phyloP scores from a whole-genome alignment of 2,113 vertebrate genomes.

The Halcyon malimbica region DNA sequence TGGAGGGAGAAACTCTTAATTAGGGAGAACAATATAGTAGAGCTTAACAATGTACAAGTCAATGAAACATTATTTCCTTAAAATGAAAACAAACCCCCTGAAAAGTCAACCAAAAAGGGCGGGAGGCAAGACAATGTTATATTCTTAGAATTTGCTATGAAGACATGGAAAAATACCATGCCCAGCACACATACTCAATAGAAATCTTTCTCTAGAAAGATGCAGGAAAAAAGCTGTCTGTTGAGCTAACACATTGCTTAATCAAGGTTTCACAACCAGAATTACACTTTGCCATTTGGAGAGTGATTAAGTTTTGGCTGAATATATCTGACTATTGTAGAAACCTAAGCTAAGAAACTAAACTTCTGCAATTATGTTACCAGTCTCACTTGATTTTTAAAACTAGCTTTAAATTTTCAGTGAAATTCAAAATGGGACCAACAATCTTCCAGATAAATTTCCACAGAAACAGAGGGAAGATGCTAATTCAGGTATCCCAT shows the following conservation, averaged over 20 bases:
- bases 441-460: neutral
- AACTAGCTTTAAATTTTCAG: neutral
- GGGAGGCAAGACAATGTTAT: neutral
- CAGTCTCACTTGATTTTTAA: neutral
- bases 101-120: neutral
- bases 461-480: neutral
- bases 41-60: neutral
- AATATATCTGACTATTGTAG: neutral
- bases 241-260: conserved; percentile 7
- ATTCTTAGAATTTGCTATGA: neutral
- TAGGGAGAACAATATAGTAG: neutral
- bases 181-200: neutral
- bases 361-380: neutral
- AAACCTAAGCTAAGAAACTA: neutral
- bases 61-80: neutral
- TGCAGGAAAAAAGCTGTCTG: neutral
- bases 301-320: neutral
- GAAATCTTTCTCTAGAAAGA: neutral
- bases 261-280: conserved; percentile 35
- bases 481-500: neutral
- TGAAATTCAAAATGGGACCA: neutral
- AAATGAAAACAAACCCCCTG: neutral
- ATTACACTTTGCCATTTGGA: neutral
- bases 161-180: conserved; percentile 15
- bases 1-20: neutral